Percentiles rank a stretch among this genome's conserved stretches.
Evolutionary conservation across 2,888 invertebrate species (phyloP).

Genomic region (Lasioglossum lativentre): DNA sequence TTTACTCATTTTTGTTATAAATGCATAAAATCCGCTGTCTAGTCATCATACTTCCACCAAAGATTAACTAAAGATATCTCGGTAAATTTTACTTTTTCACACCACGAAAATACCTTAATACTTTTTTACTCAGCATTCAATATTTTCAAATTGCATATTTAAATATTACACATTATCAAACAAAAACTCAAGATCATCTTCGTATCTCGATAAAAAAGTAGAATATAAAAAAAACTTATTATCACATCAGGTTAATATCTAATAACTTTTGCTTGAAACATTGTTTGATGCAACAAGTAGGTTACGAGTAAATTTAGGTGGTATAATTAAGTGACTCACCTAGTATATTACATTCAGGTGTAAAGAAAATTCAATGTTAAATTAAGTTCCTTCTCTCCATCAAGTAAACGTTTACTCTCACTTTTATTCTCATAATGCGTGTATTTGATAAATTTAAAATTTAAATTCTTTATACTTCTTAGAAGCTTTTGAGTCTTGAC

Average conservation of each 20-base stretch:
- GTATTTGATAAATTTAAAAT: conserved; percentile 87
- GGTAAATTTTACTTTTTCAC: no score
- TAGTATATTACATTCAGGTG: not conserved
- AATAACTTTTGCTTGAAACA: not conserved
- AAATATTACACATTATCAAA: not conserved
- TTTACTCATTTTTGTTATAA: no score
- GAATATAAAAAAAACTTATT: not conserved
- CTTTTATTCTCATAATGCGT: conserved; percentile 17
- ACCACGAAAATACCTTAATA: no score
- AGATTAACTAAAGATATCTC: no score
- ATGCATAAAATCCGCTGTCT: no score
- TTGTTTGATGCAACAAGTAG: not conserved
- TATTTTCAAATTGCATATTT: no score
- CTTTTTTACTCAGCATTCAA: no score
- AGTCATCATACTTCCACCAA: no score
- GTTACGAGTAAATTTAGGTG: not conserved
- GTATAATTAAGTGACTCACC: not conserved
- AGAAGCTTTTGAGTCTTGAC: conserved; percentile 94
- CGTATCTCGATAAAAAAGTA: not conserved
- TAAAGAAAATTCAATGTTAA: conserved; percentile 25
- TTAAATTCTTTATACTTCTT: conserved; percentile 99
- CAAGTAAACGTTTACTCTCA: conserved; percentile 14
- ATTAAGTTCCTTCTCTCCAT: conserved; percentile 16
- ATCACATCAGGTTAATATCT: no score
- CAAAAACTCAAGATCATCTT: not conserved